Evolutionary conservation across 2,797 vertebrate genomes (phyloP).

Genomic region (Tadarida brasiliensis): DNA sequence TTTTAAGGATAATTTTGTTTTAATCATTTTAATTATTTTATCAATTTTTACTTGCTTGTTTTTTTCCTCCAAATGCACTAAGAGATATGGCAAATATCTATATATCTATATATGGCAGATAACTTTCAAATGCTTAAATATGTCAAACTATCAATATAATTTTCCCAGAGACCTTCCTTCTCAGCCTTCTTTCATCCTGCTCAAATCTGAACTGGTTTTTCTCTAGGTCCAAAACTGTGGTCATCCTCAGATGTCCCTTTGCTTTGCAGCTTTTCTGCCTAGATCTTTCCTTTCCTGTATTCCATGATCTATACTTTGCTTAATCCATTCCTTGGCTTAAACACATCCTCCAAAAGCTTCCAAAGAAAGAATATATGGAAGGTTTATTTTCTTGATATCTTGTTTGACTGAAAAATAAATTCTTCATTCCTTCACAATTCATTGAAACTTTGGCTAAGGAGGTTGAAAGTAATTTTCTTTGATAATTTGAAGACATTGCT

Average conservation of each 20-base stretch:
- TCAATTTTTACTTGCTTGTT: background rate
- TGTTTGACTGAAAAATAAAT: background rate
- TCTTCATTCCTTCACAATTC: background rate
- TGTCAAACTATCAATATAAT: background rate
- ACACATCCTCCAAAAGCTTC: background rate
- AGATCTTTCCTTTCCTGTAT: background rate
- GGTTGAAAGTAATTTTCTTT: constrained; percentile 35
- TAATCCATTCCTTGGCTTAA: constrained; percentile 10
- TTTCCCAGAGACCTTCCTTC: background rate
- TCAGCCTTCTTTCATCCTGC: background rate
- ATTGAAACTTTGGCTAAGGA: background rate
- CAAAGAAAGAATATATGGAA: background rate
- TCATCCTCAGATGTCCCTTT: background rate
- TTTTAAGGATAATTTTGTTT: too few species aligned
- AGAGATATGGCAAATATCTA: background rate
- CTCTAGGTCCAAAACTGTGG: background rate
- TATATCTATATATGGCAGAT: background rate
- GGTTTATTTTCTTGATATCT: background rate
- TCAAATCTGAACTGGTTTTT: constrained; percentile 17
- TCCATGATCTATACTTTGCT: background rate
- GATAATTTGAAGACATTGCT: background rate
- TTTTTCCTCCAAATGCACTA: background rate
- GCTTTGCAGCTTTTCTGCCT: background rate
- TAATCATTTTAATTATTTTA: background rate
- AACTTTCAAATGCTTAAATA: background rate